Evolutionary conservation across 1,140 invertebrate genomes (phyloP).

Genomic region (Nilaparvata lugens): DNA sequence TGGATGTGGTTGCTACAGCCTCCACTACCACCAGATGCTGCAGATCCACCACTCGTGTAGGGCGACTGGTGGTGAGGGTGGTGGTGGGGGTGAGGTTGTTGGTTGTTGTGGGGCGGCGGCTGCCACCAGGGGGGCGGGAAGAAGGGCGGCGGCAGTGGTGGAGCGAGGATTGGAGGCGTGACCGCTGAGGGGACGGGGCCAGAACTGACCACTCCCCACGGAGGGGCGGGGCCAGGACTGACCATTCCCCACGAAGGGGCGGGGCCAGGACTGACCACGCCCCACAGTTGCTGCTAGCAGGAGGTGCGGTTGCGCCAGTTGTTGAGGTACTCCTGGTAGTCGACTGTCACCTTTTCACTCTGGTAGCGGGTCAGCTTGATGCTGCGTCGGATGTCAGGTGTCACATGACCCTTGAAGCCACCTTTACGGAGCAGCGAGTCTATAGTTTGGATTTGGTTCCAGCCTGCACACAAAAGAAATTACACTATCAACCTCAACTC

Average conservation of each 20-base stretch:
- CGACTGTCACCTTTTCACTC: conserved; percentile 74
- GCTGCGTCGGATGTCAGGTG: conserved; percentile 71
- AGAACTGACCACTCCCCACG: background rate
- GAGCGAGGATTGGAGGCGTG: too few relatives aligned
- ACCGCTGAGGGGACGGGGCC: background rate
- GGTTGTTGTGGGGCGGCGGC: conserved; percentile 1
- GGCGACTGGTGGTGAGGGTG: too few relatives aligned
- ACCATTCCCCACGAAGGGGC: background rate
- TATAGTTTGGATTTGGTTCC: conserved; percentile 96
- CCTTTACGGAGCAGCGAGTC: conserved; percentile 95
- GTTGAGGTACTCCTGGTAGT: conserved; percentile 71
- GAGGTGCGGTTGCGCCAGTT: conserved; percentile 45
- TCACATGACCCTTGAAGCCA: conserved; percentile 88
- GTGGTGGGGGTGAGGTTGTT: too few relatives aligned
- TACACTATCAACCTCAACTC: too few relatives aligned
- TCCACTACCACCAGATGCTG: too few relatives aligned
- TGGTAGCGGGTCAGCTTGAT: conserved; percentile 94
- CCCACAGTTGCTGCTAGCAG: conserved; percentile 44
- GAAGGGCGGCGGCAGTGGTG: background rate
- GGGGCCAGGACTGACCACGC: conserved; percentile 7
- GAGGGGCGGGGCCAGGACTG: background rate
- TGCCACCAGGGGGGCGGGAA: conserved; percentile 10
- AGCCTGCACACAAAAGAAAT: conserved; percentile 49
- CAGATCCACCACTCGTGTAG: too few relatives aligned
- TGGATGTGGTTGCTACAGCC: background rate